Conservation (phyloP, 2,113 vertebrate species). For the Mungos mungo region DNA sequence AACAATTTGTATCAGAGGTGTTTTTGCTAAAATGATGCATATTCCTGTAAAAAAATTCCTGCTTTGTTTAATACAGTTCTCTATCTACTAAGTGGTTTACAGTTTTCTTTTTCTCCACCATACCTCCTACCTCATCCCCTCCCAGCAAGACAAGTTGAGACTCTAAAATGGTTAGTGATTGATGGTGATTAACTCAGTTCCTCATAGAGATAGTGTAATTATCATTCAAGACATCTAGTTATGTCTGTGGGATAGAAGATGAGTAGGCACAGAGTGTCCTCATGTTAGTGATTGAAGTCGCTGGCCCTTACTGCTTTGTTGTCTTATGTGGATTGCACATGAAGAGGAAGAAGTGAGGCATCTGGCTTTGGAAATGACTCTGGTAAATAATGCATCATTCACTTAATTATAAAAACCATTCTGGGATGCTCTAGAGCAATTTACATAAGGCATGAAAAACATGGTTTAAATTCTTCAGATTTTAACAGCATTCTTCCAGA, state of each 20-base stretch:
- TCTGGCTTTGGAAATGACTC: not conserved
- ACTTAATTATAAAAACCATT: not conserved
- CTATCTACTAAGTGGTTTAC: not conserved
- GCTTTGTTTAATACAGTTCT: not conserved
- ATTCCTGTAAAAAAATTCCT: not conserved
- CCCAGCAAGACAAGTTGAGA: not conserved
- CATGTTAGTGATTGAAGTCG: not conserved
- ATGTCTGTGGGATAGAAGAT: not conserved
- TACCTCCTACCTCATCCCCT: not conserved
- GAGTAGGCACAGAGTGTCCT: not conserved
- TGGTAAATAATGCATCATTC: not conserved
- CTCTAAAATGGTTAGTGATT: not conserved
- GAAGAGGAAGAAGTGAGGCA: not conserved
- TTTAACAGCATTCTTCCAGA: not conserved
- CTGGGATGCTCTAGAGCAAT: not conserved
- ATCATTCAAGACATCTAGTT: not conserved
- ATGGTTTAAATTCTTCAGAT: conserved; percentile 17
- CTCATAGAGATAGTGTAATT: not conserved
- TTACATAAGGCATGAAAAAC: not conserved
- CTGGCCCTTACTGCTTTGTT: not conserved
- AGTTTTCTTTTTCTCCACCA: not conserved
- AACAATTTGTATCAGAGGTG: not conserved
- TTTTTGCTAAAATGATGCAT: not conserved
- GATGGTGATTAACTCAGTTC: not conserved
- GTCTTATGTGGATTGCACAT: not conserved